Evolutionary conservation across 2,797 vertebrate species (phyloP), one percentile per base, ranked within the genome.

Genomic region (Sebastes diaconus): DNA sequence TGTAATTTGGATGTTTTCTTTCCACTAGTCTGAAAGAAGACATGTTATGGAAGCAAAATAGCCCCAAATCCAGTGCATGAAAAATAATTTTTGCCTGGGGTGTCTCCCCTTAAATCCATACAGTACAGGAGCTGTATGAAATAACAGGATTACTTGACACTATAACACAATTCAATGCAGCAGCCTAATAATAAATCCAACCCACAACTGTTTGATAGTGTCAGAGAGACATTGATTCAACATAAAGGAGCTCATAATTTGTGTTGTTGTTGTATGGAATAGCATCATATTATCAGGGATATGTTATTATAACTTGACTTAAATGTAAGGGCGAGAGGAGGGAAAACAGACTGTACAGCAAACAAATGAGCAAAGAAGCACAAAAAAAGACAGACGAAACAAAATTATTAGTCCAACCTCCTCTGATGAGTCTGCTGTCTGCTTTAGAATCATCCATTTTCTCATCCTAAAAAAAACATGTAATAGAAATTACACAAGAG

Each of bases 361-460:
- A 66, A 70, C 4, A 52, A 74, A 46, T 3, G 3, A 55, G 12
- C 12, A 57, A 65, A 65, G 2, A 64, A 30, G 3, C 1, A 1
- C 8, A 52, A 32, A 39, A 42, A 20, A 55, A 14, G 6, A 24
- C 22, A 24, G 22, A 24, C 22, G 22, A 24, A 42, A 58, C 52
- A 29, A 34, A 61, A 70, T 1, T 1, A 34, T 36, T 14, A 24
- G 32, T 50, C 85, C 68, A 46, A 95, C 93, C 93, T 91, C 91
- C 93, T 90, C 93, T 88, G 89, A 93, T 92, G 77, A 90, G 91
- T 80, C 93, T 82, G 79, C 77, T 50, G 14, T 95, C 93, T 25
- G 73, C 68, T 87, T 94, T 95, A 30, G 88, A 89, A 65, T 94
- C 91, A 46, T 95, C 94, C 84, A 86, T 88, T 78, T 93, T 95